Percentiles rank a stretch among this genome's conserved stretches.
Evolutionary conservation across 2,888 invertebrate species (phyloP).

Genomic region (Dorcus parallelipipedus): DNA sequence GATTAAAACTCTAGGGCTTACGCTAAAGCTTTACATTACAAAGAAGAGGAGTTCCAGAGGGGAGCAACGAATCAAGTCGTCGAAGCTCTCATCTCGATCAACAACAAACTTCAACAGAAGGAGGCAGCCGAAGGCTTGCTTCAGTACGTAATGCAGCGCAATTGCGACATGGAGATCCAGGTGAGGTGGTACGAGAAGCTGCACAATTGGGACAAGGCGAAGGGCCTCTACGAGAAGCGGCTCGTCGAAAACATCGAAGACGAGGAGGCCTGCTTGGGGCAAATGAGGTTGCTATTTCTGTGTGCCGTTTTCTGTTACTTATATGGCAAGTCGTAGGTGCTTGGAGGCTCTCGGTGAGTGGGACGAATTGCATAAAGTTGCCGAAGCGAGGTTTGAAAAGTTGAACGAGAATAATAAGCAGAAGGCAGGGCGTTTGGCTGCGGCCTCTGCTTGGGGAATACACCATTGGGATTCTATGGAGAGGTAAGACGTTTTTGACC

Average conservation of each 20-base stretch:
- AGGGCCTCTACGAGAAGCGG: slow-evolving; percentile 80
- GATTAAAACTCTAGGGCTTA: slow-evolving; percentile 50
- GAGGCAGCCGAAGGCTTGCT: slow-evolving; percentile 95
- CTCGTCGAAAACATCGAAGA: slow-evolving; percentile 61
- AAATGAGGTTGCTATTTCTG: slow-evolving; percentile 65
- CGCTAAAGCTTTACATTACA: slow-evolving; percentile 82
- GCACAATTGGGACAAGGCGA: slow-evolving; percentile 97
- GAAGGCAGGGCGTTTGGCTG: slow-evolving; percentile 84
- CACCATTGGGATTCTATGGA: slow-evolving; percentile 94
- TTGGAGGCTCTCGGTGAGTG: slow-evolving; percentile 97
- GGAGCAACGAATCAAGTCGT: slow-evolving; percentile 82
- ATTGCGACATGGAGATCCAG: slow-evolving; percentile 62
- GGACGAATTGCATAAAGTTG: slow-evolving; percentile 79
- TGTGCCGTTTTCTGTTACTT: background rate
- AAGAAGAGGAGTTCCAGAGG: slow-evolving; percentile 90
- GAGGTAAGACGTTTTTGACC: slow-evolving; percentile 51
- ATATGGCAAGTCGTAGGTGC: slow-evolving; percentile 49
- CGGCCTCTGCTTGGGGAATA: slow-evolving; percentile 94
- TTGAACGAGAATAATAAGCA: slow-evolving; percentile 56
- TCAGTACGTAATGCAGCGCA: slow-evolving; percentile 83
- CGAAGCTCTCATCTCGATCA: slow-evolving; percentile 92
- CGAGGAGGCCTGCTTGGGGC: slow-evolving; percentile 80
- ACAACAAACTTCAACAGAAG: slow-evolving; percentile 97
- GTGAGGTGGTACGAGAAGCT: slow-evolving; percentile 98
- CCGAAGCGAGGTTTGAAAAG: slow-evolving; percentile 71